These are phyloP conservation scores for Junco hyemalis DNA, from an alignment of 2,113 vertebrate genomes.

Conservation along the genomic window DNA sequence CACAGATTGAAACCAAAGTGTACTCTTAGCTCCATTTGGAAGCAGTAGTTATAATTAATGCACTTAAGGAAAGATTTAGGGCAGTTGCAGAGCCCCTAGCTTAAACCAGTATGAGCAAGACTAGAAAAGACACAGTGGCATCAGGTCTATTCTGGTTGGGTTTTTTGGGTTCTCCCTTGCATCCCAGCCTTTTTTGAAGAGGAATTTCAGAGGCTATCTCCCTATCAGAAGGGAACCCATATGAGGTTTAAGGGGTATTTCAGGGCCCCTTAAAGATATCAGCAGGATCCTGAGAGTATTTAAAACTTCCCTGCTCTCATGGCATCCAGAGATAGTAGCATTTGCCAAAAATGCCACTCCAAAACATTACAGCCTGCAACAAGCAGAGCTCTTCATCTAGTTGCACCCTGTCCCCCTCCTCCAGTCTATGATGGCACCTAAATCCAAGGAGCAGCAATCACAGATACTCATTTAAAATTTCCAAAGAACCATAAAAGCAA, in stretches of 20 bases:
- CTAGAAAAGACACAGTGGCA: not conserved
- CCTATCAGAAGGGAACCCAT: not conserved
- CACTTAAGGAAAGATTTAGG: not conserved
- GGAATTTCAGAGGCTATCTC: not conserved
- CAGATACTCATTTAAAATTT: not conserved
- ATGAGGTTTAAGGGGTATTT: not conserved
- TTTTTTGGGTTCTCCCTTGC: not conserved
- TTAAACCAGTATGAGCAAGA: not conserved
- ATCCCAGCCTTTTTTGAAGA: not conserved
- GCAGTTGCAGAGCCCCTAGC: fast-evolving
- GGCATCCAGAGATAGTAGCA: not conserved
- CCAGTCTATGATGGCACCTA: not conserved
- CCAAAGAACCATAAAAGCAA: not conserved
- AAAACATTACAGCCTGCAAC: not conserved
- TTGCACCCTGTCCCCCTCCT: not conserved
- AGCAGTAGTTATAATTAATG: not conserved
- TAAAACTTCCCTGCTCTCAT: not conserved
- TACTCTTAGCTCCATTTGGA: not conserved
- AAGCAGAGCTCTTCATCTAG: not conserved
- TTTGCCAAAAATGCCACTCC: not conserved
- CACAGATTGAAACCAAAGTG: not conserved
- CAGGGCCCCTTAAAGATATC: not conserved
- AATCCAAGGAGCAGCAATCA: not conserved
- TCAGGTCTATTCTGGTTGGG: not conserved
- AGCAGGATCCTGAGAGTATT: not conserved